Evolutionary conservation across 2,797 vertebrate genomes (phyloP), one percentile per base, ranked within the genome.

Genomic region (Danio kyathit): DNA sequence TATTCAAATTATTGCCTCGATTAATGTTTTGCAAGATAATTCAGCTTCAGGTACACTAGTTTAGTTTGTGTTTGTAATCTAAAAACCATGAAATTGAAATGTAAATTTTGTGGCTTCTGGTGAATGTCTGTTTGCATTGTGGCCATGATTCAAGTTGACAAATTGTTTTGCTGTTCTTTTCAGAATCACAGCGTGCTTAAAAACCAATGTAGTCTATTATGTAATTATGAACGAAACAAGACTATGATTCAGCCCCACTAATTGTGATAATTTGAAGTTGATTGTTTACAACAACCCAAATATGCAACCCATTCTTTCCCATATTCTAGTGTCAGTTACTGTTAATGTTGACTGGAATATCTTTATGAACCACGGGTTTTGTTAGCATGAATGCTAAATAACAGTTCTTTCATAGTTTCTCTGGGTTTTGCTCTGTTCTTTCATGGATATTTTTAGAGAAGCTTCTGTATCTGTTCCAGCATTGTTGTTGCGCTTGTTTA

Each of bases 401-500:
- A 12, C 59, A 43, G 21, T 61, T 48, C 57, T 67, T 51, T 57
- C 49, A 74, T 29, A 5, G 17, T 80, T 51, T 69, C 9, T 59
- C 6, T 71, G 46, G 46, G 5, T 44, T 72, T 74, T 7, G 3
- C 61, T 17, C 65, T 66, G 54, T 76, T 43, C 74, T 17, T 70
- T 67, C 43, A 51, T 76, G 80, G 21, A 51, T 74, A 74, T 40
- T 44, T 57, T 79, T 70, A 63, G 14, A 70, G n/a, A 49, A 43
- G 21, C 52, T 13, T 21, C 44, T 64, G 21, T 61, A 10, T 69
- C 48, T 5, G 76, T 10, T 54, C 60, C 60, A 52, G 74, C 17
- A 57, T 84, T 49, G 64, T 52, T 69, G 17, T 82, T 59, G 29
- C 54, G 64, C 79, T 88, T 57, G 51, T 66, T 66, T 66, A 80